Conservation (phyloP, 2,113 vertebrate species). For the Calidris pugnax region DNA sequence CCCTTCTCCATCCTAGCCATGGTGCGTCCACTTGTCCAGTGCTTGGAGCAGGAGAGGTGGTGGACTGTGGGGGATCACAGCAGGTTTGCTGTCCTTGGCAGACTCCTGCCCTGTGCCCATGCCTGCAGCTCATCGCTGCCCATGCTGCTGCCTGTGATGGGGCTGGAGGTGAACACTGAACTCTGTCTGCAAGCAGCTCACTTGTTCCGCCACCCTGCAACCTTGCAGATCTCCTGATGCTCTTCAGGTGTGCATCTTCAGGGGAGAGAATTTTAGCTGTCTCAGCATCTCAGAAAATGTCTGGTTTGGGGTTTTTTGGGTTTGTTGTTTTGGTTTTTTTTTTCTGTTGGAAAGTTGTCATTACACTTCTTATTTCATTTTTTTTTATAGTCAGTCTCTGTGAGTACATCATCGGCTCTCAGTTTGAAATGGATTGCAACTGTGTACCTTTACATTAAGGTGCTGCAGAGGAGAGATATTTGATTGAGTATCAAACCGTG, state of each 20-base stretch:
- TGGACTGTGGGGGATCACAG: not conserved
- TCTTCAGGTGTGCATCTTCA: accelerated
- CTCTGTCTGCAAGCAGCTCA: not conserved
- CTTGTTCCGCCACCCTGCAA: not conserved
- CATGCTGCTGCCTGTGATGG: not conserved
- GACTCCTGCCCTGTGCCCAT: not conserved
- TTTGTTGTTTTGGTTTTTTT: not conserved
- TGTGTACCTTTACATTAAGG: not conserved
- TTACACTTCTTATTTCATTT: not conserved
- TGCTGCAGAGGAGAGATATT: not conserved
- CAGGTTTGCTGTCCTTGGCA: not conserved
- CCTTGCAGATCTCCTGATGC: not conserved
- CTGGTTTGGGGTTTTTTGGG: not conserved
- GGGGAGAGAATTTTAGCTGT: not conserved
- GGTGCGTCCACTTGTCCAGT: accelerated
- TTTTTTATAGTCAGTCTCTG: not conserved
- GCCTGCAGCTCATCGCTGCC: not conserved
- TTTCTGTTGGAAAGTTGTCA: not conserved
- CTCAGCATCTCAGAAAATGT: not conserved
- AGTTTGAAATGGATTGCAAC: not conserved
- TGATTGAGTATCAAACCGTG: not conserved
- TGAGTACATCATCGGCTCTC: not conserved
- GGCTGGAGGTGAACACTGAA: not conserved
- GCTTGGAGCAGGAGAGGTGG: not conserved
- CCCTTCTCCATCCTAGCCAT: not conserved